These are phyloP conservation scores for Eulemur albifrons DNA, from an alignment of 2,797 vertebrate species.

Conservation along the genomic window DNA sequence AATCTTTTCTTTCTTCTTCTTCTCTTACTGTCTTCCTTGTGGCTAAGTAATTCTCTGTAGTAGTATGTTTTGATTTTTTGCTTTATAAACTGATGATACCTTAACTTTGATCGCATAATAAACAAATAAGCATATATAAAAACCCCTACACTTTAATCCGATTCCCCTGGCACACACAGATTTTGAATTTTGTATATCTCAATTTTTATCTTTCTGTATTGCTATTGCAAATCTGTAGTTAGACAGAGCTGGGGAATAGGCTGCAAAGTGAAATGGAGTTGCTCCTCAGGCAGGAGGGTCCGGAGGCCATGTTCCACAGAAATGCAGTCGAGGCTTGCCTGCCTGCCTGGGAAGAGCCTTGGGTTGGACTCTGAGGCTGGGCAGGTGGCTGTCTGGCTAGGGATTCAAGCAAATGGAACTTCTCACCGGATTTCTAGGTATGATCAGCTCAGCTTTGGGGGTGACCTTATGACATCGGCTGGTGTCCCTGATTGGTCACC, in stretches of 20 bases:
- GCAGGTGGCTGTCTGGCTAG: not conserved
- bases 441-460: not conserved
- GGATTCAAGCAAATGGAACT: not conserved
- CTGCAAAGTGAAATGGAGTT: not conserved
- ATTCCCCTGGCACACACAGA: not conserved
- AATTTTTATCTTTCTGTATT: not conserved
- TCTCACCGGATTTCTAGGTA: not conserved
- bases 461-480: not conserved
- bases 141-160: not conserved
- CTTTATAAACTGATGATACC: not conserved
- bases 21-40: not conserved
- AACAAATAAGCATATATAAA: not conserved
- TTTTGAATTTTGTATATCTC: not conserved
- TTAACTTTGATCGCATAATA: not conserved
- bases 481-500: not conserved
- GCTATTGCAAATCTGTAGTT: not conserved
- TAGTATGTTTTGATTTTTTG: not conserved
- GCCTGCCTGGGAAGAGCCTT: not conserved
- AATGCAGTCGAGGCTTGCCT: not conserved
- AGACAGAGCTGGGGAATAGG: not conserved
- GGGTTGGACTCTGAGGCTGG: not conserved
- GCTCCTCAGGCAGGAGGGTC: not conserved
- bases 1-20: not conserved
- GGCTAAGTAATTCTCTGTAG: not conserved
- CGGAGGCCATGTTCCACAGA: not conserved